Evolutionary conservation across 2,888 invertebrate genomes (phyloP).

Genomic region (Ectemnius cavifrons): DNA sequence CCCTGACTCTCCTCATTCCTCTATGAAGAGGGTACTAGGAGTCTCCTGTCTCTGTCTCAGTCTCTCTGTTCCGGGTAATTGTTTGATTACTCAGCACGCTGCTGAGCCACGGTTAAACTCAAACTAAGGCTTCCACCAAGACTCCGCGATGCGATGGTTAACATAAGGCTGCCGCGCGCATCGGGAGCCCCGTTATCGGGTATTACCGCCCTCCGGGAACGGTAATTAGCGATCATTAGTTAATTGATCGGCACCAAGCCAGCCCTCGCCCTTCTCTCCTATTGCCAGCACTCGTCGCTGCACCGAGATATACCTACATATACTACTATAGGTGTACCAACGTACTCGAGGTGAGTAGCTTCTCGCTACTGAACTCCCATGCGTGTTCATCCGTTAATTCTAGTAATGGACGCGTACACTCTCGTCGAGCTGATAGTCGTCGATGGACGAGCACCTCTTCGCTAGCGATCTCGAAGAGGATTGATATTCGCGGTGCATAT

Average conservation of each 20-base stretch:
- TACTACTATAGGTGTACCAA: background rate
- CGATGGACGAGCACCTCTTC: constrained; percentile 28
- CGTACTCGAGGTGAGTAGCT: constrained; percentile 41
- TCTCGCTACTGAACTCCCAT: constrained; percentile 50
- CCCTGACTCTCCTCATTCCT: constrained; percentile 15
- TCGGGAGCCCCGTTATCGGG: constrained; percentile 61
- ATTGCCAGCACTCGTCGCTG: constrained; percentile 51
- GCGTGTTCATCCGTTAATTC: constrained; percentile 63
- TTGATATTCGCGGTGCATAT: background rate
- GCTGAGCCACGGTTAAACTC: constrained; percentile 75
- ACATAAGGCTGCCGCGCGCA: constrained; percentile 55
- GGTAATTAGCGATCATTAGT: constrained; percentile 70
- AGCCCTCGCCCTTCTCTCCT: no score
- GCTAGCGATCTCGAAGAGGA: background rate
- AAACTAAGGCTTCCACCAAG: constrained; percentile 72
- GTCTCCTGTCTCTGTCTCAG: constrained; percentile 31
- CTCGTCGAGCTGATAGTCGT: constrained; percentile 22
- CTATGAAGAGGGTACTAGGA: constrained; percentile 35
- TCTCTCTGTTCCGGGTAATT: constrained; percentile 67
- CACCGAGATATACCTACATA: constrained; percentile 10
- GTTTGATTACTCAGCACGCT: constrained; percentile 78
- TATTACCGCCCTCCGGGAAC: constrained; percentile 66
- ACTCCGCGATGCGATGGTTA: constrained; percentile 59
- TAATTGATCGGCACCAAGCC: constrained; percentile 67
- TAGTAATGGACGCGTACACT: constrained; percentile 57